phyloP scores from a whole-genome alignment of 2,888 invertebrate species.

The Mycalesis mineus region DNA sequence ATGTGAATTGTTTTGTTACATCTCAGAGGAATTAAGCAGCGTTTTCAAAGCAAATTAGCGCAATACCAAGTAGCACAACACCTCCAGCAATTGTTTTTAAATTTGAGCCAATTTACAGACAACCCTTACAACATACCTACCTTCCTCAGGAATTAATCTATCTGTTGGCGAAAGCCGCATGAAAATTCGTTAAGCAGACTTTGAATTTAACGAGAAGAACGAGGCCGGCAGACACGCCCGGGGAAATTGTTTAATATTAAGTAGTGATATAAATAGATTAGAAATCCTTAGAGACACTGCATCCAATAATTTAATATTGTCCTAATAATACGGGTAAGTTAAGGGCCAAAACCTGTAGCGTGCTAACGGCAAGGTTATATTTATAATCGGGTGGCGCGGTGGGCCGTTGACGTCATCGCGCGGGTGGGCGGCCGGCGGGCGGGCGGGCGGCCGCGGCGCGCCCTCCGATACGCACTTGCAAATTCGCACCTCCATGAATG shows the following conservation, averaged over 20 bases:
- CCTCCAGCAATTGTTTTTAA: too few relatives aligned
- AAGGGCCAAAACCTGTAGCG: slow-evolving; percentile 71
- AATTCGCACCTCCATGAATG: slow-evolving; percentile 76
- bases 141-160: too few relatives aligned
- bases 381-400: slow-evolving; percentile 68
- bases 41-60: too few relatives aligned
- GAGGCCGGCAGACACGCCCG: too few relatives aligned
- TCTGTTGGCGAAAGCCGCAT: too few relatives aligned
- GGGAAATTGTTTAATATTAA: neutral
- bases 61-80: too few relatives aligned
- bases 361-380: slow-evolving; percentile 68
- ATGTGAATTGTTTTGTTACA: too few relatives aligned
- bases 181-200: too few relatives aligned
- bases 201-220: too few relatives aligned
- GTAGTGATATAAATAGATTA: neutral
- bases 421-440: slow-evolving; percentile 36
- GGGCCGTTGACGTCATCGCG: slow-evolving; percentile 71
- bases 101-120: too few relatives aligned
- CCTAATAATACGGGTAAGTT: slow-evolving; percentile 30
- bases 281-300: neutral
- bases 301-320: slow-evolving; percentile 17
- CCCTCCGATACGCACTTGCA: slow-evolving; percentile 73
- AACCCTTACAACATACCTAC: too few relatives aligned
- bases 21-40: too few relatives aligned
- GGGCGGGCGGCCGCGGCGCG: slow-evolving; percentile 37